Conservation (phyloP, 1,140 invertebrate genomes). For the Bombus superbus region DNA sequence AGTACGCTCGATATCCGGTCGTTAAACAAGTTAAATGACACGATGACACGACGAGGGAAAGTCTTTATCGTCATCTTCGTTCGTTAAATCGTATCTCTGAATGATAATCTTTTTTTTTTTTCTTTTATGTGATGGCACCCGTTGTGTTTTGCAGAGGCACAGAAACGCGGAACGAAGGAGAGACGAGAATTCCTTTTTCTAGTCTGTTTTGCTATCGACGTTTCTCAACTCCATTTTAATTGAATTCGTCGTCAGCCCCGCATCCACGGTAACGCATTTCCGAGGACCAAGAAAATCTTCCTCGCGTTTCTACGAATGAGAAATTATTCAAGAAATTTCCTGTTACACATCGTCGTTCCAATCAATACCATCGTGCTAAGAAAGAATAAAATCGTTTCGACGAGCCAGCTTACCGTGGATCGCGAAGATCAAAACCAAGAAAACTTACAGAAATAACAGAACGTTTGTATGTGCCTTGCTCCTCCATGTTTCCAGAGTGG, state of each 20-base stretch:
- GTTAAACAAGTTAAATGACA: background rate
- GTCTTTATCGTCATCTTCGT: constrained; percentile 10
- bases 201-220: constrained; percentile 14
- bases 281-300: background rate
- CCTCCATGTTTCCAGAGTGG: constrained; percentile 61
- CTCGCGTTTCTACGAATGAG: background rate
- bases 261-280: background rate
- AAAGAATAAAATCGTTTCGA: background rate
- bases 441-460: constrained; percentile 47
- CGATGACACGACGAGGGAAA: background rate
- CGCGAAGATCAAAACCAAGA: constrained; percentile 17
- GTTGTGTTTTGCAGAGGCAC: background rate
- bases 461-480: constrained; percentile 59
- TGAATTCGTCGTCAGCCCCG: constrained; percentile 35
- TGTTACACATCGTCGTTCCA: background rate
- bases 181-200: constrained; percentile 13
- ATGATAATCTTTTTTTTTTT: too few species aligned
- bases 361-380: background rate
- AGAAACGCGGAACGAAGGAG: constrained; percentile 12
- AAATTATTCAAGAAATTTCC: background rate
- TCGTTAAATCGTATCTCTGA: background rate
- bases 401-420: constrained; percentile 1
- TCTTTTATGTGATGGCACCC: background rate
- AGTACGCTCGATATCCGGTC: constrained; percentile 10
- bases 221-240: constrained; percentile 28